These are phyloP conservation scores for Ammospiza maritima DNA, from an alignment of 2,797 vertebrate species.

Conservation along the genomic window DNA sequence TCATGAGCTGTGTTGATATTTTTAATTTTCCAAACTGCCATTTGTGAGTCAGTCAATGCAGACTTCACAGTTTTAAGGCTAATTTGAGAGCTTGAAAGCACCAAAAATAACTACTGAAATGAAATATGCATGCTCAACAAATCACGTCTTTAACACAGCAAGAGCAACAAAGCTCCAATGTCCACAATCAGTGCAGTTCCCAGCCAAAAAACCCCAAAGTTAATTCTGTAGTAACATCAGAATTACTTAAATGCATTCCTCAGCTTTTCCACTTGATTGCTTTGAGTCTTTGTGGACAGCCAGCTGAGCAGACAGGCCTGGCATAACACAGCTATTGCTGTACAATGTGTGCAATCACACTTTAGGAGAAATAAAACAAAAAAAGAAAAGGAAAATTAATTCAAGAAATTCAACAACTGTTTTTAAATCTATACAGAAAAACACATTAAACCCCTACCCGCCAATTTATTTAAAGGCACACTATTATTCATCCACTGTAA, in stretches of 20 bases:
- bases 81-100: conserved; percentile 36
- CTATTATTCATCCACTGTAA: background rate
- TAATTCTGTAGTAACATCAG: background rate
- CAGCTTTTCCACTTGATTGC: background rate
- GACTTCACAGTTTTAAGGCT: conserved; percentile 18
- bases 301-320: background rate
- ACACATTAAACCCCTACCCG: accelerated
- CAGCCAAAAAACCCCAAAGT: background rate
- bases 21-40: background rate
- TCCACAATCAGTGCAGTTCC: background rate
- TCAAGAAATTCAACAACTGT: background rate
- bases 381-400: background rate
- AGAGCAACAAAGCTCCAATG: background rate
- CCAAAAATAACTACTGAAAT: conserved; percentile 34
- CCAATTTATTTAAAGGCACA: background rate
- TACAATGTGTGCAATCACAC: background rate
- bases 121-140: conserved; percentile 43
- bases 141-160: background rate
- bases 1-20: background rate
- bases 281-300: background rate
- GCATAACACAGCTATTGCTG: background rate
- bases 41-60: conserved; percentile 29
- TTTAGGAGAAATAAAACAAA: background rate
- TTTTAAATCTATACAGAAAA: background rate
- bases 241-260: background rate